Evolutionary conservation across 2,113 vertebrate species (phyloP).

Genomic region (Cricetomys ansorgei): DNA sequence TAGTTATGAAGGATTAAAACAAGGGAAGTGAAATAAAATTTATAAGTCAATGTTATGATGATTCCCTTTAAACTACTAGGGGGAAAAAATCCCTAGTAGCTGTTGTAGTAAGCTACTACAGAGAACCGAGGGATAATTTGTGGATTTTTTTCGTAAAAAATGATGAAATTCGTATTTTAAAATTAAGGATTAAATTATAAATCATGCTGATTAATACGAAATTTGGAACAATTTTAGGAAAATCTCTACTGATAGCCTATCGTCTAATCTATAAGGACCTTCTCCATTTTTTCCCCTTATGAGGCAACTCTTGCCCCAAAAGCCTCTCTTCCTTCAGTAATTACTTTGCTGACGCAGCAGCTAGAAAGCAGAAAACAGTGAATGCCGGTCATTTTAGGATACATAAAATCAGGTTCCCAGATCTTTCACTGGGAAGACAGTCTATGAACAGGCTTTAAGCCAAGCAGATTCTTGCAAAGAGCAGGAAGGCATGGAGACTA

Average conservation of each 20-base stretch:
- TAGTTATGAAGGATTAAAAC: neutral
- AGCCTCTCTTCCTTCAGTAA: neutral
- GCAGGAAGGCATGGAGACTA: neutral
- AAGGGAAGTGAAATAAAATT: neutral
- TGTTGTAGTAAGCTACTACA: neutral
- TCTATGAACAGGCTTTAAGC: neutral
- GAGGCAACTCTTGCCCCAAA: neutral
- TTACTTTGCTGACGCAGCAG: neutral
- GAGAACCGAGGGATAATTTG: neutral
- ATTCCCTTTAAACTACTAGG: neutral
- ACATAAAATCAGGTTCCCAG: neutral
- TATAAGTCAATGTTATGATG: neutral
- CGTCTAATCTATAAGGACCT: neutral
- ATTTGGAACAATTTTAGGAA: neutral
- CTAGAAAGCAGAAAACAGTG: neutral
- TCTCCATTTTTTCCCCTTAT: neutral
- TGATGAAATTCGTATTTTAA: neutral
- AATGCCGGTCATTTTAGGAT: neutral
- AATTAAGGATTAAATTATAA: neutral
- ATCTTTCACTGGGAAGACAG: neutral
- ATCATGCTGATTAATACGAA: neutral
- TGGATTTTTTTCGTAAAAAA: slow-evolving; percentile 18
- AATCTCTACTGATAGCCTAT: neutral
- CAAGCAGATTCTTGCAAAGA: neutral
- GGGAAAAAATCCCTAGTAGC: too few species aligned